Base-by-base conservation (phyloP, 2,888 invertebrate species). In the Scaptomyza flava region DNA sequence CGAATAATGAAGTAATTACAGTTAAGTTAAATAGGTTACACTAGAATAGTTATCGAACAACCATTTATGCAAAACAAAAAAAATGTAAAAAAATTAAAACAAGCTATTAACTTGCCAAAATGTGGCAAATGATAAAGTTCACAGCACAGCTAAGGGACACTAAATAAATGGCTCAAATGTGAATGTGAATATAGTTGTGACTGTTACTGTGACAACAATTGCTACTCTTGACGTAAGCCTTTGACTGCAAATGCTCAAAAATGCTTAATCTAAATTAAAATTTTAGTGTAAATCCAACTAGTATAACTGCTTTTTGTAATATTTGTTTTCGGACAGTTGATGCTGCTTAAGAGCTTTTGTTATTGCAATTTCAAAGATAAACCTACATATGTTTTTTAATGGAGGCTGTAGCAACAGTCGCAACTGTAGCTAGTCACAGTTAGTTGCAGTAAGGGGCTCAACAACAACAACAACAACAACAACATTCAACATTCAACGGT, bases 331-430 rank as follows among this genome's bases (percentile, higher is more conserved):
- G 1, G 33, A 12, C 7, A 30, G 3, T 41, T 41, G 0, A 33
- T 27, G 12, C 4, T 33, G 23, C 8, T 34, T 14, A 2, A 23
- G 36, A 20, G 33, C 12, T 8, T 47, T 42, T 20, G 36, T 53
- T 38, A 34, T 33, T 64, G 27, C 31, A 54, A 36, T 30, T 62
- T 27, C 27, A 52, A 42, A 41, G 45, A 14, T 4, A 11, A 17
- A 5, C 41, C 38, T 14, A 2, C 36, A 34, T 38, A 14, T 14
- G 31, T 9, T 45, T 60, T 31, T 33, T 31, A 61, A 45, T 50
- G 30, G 53, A 31, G 47, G 34, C 52, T 47, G 14, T 48, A 48
- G 34, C 36, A 38, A 43, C 6, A 34, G 41, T 14, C 30, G 47
- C 20, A 20, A 43, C 6, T 23, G 41, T 3, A 33, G 11, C n/a